Conservation (phyloP, 1,140 invertebrate genomes). For the Coptotermes formosanus region DNA sequence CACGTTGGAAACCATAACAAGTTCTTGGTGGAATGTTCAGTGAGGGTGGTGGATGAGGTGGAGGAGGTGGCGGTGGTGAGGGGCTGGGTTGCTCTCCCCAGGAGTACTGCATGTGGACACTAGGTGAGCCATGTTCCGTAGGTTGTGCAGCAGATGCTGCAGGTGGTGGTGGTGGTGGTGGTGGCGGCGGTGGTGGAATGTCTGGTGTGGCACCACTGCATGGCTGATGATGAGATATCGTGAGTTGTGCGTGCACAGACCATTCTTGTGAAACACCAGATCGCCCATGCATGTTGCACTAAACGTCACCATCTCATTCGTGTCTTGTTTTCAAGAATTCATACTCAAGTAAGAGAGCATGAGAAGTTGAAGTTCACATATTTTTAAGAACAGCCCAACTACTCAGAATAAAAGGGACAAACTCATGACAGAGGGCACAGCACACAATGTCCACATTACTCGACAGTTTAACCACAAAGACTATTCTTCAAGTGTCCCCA, state of each 20-base stretch:
- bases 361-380: no score
- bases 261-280: conserved; percentile 49
- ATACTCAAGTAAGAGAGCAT: no score
- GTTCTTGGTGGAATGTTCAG: conserved; percentile 26
- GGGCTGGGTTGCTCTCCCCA: conserved; percentile 45
- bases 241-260: conserved; percentile 62
- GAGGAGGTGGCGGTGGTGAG: conserved; percentile 29
- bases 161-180: neutral
- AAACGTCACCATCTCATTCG: conserved; percentile 1
- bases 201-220: neutral
- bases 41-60: neutral
- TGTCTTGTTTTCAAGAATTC: neutral
- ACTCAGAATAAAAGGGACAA: no score
- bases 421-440: no score
- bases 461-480: no score
- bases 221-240: conserved; percentile 40
- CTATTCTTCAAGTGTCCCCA: no score
- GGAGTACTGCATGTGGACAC: conserved; percentile 54
- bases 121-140: conserved; percentile 40
- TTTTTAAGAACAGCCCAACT: no score
- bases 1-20: conserved; percentile 51
- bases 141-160: conserved; percentile 26
- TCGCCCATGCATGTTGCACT: conserved; percentile 1
- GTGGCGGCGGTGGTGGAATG: neutral
- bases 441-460: no score